phyloP scores from a whole-genome alignment of 2,888 invertebrate genomes.

The Trisateles emortualis region DNA sequence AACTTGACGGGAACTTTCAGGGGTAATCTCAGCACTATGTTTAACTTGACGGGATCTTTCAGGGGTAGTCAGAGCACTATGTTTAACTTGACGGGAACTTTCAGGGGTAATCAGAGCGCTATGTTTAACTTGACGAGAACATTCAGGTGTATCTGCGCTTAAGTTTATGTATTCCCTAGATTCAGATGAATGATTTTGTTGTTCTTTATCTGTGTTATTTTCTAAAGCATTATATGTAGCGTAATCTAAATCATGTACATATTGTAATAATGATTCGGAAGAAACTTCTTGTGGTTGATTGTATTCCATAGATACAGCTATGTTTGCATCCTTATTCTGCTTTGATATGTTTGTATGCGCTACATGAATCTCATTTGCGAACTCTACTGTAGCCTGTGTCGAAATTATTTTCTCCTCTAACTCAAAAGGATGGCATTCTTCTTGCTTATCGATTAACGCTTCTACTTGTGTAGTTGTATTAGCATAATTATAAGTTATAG shows the following conservation, averaged over 20 bases:
- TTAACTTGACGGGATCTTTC: too few relatives aligned
- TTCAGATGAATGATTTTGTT: constrained; percentile 10
- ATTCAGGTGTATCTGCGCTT: constrained; percentile 28
- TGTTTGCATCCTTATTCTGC: not conserved
- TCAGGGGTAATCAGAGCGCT: constrained; percentile 38
- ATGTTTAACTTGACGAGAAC: constrained; percentile 36
- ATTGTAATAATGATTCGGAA: constrained; percentile 72
- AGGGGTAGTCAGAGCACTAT: too few relatives aligned
- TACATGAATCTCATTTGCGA: constrained; percentile 21
- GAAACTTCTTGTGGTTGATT: constrained; percentile 54
- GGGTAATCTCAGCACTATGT: too few relatives aligned
- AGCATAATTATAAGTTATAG: constrained; percentile 41
- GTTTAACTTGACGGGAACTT: constrained; percentile 42
- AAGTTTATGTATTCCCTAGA: constrained; percentile 52
- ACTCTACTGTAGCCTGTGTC: not conserved
- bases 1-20: too few relatives aligned
- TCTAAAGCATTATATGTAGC: constrained; percentile 59
- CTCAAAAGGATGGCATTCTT: not conserved
- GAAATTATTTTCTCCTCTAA: not conserved
- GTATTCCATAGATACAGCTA: not conserved
- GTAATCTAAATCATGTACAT: constrained; percentile 70
- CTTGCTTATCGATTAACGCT: constrained; percentile 11
- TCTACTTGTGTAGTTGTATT: constrained; percentile 60
- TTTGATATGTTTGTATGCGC: constrained; percentile 23
- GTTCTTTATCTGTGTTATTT: constrained; percentile 44